phyloP scores from a whole-genome alignment of 2,888 invertebrate genomes.

The Proisotoma minuta region DNA sequence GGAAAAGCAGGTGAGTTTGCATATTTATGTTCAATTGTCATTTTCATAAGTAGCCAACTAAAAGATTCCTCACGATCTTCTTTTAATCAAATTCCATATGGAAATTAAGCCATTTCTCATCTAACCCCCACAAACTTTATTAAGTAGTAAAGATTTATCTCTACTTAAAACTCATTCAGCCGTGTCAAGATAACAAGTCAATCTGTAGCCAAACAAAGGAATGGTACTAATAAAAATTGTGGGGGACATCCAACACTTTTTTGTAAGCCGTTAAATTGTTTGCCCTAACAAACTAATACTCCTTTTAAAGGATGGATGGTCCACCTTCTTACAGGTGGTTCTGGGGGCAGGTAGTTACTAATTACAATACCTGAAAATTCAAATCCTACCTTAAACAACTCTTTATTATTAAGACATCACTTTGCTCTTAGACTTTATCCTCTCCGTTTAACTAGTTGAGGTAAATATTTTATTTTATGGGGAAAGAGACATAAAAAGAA shows the following conservation, averaged over 20 bases:
- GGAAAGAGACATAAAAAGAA: no score
- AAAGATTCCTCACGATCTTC: background rate
- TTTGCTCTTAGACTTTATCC: slow-evolving; percentile 6
- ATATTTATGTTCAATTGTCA: background rate
- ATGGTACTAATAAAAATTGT: background rate
- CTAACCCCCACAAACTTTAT: no score
- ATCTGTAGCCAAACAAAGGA: background rate
- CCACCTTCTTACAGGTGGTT: background rate
- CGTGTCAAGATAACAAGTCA: background rate
- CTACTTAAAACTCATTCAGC: background rate
- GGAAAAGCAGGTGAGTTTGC: no score
- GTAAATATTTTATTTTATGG: no score
- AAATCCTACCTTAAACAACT: background rate
- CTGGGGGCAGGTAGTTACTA: background rate
- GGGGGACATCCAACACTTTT: no score
- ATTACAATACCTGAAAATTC: background rate
- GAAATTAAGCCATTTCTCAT: no score
- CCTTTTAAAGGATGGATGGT: background rate
- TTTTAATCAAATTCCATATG: background rate
- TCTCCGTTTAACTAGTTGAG: no score
- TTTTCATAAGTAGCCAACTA: background rate
- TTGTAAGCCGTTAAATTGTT: no score
- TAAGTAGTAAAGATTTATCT: slow-evolving; percentile 6
- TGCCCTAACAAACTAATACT: no score
- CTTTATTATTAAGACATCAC: slow-evolving; percentile 1